Percentiles rank a stretch among this genome's conserved stretches.
Conservation (phyloP, 2,113 vertebrate species). For the Corythaeola cristata region DNA sequence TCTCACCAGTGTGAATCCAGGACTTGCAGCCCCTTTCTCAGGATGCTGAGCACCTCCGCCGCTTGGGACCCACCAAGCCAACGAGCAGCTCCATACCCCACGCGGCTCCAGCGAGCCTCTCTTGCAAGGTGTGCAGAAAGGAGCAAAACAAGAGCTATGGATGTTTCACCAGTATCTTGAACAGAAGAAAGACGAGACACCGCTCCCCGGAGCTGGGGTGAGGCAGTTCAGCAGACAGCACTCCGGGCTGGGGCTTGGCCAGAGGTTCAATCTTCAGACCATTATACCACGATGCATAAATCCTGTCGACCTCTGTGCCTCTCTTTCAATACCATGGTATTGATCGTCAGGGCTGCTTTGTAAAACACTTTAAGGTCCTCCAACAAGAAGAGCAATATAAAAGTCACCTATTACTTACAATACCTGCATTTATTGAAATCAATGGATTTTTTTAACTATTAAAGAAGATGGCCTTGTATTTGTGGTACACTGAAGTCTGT, state of each 20-base stretch:
- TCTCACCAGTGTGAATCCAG: not conserved
- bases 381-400: not conserved
- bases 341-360: not conserved
- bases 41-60: not conserved
- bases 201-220: not conserved
- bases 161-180: not conserved
- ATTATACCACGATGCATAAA: not conserved
- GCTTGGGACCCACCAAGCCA: not conserved
- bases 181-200: not conserved
- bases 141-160: not conserved
- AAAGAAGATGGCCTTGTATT: not conserved
- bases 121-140: not conserved
- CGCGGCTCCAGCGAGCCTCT: fast-evolving
- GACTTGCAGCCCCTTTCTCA: not conserved
- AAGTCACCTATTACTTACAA: not conserved
- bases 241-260: fast-evolving
- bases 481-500: not conserved
- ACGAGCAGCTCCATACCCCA: not conserved
- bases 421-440: not conserved
- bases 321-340: not conserved
- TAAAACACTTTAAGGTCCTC: not conserved
- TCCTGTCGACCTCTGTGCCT: not conserved
- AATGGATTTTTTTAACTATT: not conserved
- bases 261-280: not conserved
- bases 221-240: not conserved